These are phyloP conservation scores for Nematopogon swammerdamellus DNA, from an alignment of 2,888 invertebrate species.

Conservation along the genomic window DNA sequence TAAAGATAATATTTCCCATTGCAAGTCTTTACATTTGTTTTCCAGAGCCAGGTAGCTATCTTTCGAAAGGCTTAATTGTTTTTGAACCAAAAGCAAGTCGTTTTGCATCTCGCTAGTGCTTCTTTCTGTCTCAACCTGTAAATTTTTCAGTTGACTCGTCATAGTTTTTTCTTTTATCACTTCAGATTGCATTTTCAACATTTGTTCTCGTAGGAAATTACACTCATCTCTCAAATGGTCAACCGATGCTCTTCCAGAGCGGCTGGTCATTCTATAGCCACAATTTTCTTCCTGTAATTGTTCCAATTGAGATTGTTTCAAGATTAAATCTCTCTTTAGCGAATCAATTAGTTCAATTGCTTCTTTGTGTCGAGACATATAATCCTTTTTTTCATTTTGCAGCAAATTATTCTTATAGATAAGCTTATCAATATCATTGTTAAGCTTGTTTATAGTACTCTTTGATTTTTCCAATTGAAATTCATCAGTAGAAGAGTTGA, in stretches of 20 bases:
- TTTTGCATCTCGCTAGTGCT: constrained; percentile 66
- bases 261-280: constrained; percentile 41
- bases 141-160: constrained; percentile 57
- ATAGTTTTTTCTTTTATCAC: constrained; percentile 46
- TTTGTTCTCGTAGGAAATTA: constrained; percentile 39
- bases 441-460: constrained; percentile 28
- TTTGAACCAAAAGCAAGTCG: constrained; percentile 62
- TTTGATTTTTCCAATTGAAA: constrained; percentile 21
- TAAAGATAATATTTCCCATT: constrained; percentile 58
- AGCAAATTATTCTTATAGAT: constrained; percentile 28
- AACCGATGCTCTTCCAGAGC: constrained; percentile 39
- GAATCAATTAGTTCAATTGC: constrained; percentile 33
- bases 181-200: constrained; percentile 43
- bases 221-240: constrained; percentile 44
- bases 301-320: constrained; percentile 40
- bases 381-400: constrained; percentile 41
- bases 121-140: constrained; percentile 75
- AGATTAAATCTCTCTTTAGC: constrained; percentile 36
- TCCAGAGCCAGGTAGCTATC: constrained; percentile 56
- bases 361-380: constrained; percentile 35
- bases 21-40: constrained; percentile 54
- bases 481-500: constrained; percentile 18
- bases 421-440: constrained; percentile 29
- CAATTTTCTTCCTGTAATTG: constrained; percentile 43
- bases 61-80: constrained; percentile 59